Evolutionary conservation across 2,113 vertebrate genomes (phyloP).

Genomic region (Pteruthius melanotis): DNA sequence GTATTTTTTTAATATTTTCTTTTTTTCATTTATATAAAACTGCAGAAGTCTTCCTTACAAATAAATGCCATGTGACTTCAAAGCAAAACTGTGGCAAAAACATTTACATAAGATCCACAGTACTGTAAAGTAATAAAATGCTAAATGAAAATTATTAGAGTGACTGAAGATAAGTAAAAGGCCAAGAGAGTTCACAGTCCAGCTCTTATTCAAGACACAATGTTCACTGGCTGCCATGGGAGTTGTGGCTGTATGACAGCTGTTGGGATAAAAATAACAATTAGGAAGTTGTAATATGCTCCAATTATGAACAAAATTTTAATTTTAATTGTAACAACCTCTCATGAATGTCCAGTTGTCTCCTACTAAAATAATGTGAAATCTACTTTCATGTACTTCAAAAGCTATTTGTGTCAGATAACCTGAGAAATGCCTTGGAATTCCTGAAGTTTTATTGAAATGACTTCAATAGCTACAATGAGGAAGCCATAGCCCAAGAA

Average conservation of each 20-base stretch:
- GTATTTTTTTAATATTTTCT: background rate
- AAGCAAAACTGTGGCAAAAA: background rate
- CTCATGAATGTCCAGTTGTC: background rate
- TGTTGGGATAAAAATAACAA: background rate
- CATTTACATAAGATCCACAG: background rate
- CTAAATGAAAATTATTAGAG: background rate
- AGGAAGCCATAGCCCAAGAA: background rate
- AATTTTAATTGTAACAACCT: background rate
- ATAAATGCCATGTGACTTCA: background rate
- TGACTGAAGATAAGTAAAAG: background rate
- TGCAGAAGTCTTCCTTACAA: background rate
- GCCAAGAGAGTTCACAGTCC: background rate
- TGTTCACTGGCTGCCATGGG: background rate
- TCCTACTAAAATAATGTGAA: background rate
- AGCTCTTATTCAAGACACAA: background rate
- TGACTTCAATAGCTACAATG: background rate
- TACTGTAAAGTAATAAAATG: background rate
- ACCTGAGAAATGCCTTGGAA: background rate
- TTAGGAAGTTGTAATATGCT: background rate
- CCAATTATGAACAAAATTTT: too few species aligned
- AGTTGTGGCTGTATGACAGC: background rate
- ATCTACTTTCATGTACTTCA: background rate
- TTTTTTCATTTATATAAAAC: accelerated
- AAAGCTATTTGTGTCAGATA: background rate
- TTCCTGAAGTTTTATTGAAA: background rate